These are phyloP conservation scores for Cephus runcator DNA, from an alignment of 2,888 invertebrate species.

Conservation along the genomic window DNA sequence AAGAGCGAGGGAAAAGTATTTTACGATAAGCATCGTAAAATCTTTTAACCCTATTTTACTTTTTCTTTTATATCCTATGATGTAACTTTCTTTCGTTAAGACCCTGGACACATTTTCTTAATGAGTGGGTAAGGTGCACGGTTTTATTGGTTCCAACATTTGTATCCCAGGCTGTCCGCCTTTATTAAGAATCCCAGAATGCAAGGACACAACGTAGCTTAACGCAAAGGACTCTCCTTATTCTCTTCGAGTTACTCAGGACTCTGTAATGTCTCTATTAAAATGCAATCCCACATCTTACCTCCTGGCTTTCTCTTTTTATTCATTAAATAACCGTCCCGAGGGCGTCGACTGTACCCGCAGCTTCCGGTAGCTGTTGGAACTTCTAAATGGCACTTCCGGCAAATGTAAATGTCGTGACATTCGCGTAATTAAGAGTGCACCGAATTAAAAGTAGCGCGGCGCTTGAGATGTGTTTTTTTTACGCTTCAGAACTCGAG, in stretches of 20 bases:
- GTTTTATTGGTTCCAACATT: conserved; percentile 33
- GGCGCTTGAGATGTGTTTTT: background rate
- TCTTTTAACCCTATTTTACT: background rate
- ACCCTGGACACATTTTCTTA: conserved; percentile 25
- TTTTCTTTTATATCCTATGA: background rate
- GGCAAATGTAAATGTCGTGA: conserved; percentile 44
- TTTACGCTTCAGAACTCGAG: background rate
- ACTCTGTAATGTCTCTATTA: conserved; percentile 48
- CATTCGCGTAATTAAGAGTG: conserved; percentile 40
- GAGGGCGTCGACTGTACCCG: background rate
- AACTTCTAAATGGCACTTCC: conserved; percentile 48
- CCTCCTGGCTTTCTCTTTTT: conserved; percentile 31
- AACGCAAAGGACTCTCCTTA: background rate
- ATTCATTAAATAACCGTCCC: conserved; percentile 48
- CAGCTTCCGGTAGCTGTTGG: conserved; percentile 14
- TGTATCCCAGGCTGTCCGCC: conserved; percentile 22
- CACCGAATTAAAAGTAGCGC: background rate
- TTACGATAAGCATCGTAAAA: background rate
- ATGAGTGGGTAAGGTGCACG: conserved; percentile 20
- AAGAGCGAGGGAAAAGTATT: background rate
- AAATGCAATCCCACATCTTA: conserved; percentile 51
- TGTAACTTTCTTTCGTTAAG: background rate
- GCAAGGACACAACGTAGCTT: background rate
- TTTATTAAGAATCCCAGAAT: conserved; percentile 36
- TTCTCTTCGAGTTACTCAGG: conserved; percentile 11